A percentile compares a stretch with the other conserved stretches of the same genome.
Conservation (phyloP, 2,113 vertebrate genomes). For the Menura novaehollandiae region DNA sequence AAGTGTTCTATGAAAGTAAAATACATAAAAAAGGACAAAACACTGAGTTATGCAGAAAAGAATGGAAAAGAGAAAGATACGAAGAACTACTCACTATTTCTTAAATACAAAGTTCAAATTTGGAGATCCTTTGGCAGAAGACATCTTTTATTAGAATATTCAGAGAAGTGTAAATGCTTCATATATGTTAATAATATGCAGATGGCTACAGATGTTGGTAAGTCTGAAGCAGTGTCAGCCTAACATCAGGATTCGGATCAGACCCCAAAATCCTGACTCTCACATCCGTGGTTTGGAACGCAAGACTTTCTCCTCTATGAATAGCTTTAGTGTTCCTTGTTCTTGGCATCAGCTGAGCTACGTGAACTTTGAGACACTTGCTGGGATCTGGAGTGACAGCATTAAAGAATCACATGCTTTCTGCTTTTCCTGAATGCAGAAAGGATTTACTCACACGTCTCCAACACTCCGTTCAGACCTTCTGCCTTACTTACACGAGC, state of each 20-base stretch:
- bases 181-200: neutral
- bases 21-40: neutral
- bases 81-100: neutral
- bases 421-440: neutral
- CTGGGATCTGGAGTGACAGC: neutral
- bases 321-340: neutral
- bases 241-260: neutral
- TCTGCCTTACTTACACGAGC: neutral
- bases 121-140: neutral
- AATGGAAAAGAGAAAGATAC: neutral
- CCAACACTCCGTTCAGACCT: neutral
- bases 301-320: neutral
- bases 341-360: neutral
- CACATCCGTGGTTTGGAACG: neutral
- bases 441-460: rapidly evolving
- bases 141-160: neutral
- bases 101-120: neutral
- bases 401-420: neutral
- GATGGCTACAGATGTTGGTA: neutral
- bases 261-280: neutral
- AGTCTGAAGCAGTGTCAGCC: neutral
- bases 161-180: neutral
- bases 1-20: neutral
- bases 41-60: neutral
- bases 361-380: neutral